A percentile compares a stretch with the other conserved stretches of the same genome.
phyloP scores from a whole-genome alignment of 2,113 vertebrate species.

The Erpornis zantholeuca region DNA sequence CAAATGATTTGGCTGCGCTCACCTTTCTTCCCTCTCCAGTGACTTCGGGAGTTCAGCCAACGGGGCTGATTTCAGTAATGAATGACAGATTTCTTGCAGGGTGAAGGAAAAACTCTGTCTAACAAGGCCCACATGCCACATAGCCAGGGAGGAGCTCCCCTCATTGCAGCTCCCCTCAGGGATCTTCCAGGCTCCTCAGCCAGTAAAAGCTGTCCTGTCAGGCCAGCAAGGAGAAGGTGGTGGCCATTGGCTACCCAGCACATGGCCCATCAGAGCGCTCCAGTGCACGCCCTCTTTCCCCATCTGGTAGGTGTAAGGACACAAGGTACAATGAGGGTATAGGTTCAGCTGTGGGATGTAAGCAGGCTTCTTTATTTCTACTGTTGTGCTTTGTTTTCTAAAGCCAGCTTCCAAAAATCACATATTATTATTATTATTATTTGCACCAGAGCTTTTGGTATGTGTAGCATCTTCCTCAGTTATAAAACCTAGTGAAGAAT shows the following conservation, averaged over 20 bases:
- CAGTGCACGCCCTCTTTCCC: fast-evolving
- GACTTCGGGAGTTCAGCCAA: background rate
- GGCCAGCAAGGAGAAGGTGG: background rate
- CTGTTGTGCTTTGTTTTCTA: background rate
- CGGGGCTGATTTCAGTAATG: background rate
- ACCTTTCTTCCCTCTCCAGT: background rate
- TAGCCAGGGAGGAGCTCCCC: background rate
- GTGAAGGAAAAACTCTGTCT: background rate
- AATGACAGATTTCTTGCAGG: background rate
- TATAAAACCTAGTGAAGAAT: background rate
- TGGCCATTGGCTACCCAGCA: background rate
- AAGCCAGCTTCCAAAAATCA: background rate
- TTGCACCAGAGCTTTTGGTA: background rate
- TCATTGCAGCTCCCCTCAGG: background rate
- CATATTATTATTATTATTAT: background rate
- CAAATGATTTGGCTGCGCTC: background rate
- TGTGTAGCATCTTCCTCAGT: background rate
- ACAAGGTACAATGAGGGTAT: fast-evolving
- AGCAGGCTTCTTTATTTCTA: background rate
- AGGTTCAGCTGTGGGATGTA: background rate
- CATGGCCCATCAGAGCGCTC: fast-evolving
- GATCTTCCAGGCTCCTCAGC: background rate
- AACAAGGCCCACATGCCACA: fast-evolving
- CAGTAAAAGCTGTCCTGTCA: background rate
- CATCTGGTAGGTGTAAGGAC: fast-evolving